phyloP scores from a whole-genome alignment of 2,797 vertebrate species.

The Numenius phaeopus region DNA sequence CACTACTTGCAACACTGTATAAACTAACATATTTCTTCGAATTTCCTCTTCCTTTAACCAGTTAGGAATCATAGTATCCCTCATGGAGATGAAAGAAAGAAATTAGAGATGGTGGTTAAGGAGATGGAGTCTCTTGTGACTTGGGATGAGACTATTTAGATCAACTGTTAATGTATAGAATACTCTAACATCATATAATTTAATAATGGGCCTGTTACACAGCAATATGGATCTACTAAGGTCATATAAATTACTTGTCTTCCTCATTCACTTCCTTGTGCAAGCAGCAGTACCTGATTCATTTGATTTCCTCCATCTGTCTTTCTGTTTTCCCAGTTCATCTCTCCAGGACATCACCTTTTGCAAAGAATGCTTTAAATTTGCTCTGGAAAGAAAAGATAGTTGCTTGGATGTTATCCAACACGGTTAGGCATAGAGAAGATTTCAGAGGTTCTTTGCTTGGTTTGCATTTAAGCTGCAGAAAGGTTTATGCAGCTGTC shows the following conservation, averaged over 20 bases:
- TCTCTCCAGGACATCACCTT: slow-evolving; percentile 65
- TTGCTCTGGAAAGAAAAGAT: slow-evolving; percentile 54
- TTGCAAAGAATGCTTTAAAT: slow-evolving; percentile 69
- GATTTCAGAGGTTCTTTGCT: neutral
- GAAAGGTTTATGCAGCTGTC: neutral
- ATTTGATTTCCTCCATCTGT: slow-evolving; percentile 71
- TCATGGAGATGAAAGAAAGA: neutral
- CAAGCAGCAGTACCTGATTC: slow-evolving; percentile 55
- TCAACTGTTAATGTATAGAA: neutral
- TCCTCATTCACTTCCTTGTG: slow-evolving; percentile 55
- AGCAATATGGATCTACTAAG: neutral
- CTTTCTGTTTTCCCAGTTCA: slow-evolving; percentile 58
- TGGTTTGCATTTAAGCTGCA: neutral
- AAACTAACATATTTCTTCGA: neutral
- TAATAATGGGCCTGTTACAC: neutral
- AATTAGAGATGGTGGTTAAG: neutral
- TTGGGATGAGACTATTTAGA: neutral
- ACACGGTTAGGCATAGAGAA: neutral
- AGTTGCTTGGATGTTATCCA: slow-evolving; percentile 50
- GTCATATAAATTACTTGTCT: neutral
- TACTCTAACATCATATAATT: neutral
- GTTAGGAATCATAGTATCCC: neutral
- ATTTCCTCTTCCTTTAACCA: neutral
- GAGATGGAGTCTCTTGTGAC: neutral
- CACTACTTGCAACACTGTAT: neutral